phyloP scores from a whole-genome alignment of 2,888 invertebrate species.

The Trichopria drosophilae region DNA sequence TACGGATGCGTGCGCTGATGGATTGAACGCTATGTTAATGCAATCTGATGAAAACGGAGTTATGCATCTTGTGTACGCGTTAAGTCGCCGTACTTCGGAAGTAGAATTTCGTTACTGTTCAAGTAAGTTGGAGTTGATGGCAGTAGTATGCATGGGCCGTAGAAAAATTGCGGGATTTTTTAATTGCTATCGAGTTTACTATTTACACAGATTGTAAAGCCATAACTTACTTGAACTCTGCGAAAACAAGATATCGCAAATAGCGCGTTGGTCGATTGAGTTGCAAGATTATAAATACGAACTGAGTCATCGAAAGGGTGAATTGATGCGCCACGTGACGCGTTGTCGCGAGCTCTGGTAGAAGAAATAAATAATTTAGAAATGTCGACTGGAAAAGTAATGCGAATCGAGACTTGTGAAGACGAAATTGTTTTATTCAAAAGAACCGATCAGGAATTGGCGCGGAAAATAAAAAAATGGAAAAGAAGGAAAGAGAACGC shows the following conservation, averaged over 20 bases:
- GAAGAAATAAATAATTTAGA: too few species aligned
- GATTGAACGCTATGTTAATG: constrained; percentile 15
- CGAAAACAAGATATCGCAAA: constrained; percentile 38
- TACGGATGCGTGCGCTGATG: constrained; percentile 3
- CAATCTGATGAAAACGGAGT: constrained; percentile 31
- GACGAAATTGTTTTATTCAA: constrained; percentile 17
- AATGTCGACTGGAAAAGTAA: too few species aligned
- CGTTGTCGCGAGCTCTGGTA: too few species aligned
- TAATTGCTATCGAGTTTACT: too few species aligned
- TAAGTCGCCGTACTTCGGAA: constrained; percentile 37
- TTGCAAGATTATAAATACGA: constrained; percentile 27
- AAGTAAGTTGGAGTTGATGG: too few species aligned
- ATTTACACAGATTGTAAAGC: constrained; percentile 41
- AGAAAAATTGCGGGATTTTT: too few species aligned
- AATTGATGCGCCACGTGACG: too few species aligned
- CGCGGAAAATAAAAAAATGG: too few species aligned
- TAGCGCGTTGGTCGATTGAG: constrained; percentile 26
- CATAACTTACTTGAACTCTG: constrained; percentile 34
- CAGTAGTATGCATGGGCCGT: too few species aligned
- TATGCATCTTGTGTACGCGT: constrained; percentile 35
- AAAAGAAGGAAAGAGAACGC: too few species aligned
- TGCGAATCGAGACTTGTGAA: constrained; percentile 20
- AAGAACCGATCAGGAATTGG: constrained; percentile 4
- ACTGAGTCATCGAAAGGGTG: constrained; percentile 22
- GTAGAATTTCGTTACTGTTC: constrained; percentile 38